Base-by-base conservation (phyloP, 2,113 vertebrate genomes). In the Chionodraco myersi region DNA sequence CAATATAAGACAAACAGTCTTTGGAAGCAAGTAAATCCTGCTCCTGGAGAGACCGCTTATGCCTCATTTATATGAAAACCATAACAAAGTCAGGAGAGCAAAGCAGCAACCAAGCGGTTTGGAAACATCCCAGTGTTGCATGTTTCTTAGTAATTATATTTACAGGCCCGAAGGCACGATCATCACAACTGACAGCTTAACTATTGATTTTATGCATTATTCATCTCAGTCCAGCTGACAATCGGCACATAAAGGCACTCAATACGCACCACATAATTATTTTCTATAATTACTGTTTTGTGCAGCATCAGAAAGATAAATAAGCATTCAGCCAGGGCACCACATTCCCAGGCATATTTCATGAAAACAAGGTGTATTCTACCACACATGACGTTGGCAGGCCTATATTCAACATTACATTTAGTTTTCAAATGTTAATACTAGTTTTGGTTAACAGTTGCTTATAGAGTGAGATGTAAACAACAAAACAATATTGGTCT, bases 171-270 rank as follows among this genome's bases (percentile, higher is more conserved):
- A 67, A 58, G 68, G 82, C 30, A 63, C 10, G 12, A 47, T 9
- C 47, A 73, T 77, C 63, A 73, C 63, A 61, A 13, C 10, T 74
- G 48, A 74, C 45, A 2, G 53, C 36, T 10, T 9, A 49, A 63
- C 36, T 44, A 53, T 14, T 36, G 23, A 71, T 71, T 58, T 54
- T 44, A 7, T 69, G 30, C 34, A 13, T 51, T 21, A 75, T 58
- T 84, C 10, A 64, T 88, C 75, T 81, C 85, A 82, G 53, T 51
- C 70, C 56, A 70, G 78, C 53, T 48, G 76, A 68, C 56, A 52
- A 23, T 18, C 26, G 51, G 14, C 65, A 69, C 49, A 64, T 18
- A 51, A 74, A 68, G 44, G 54, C 2, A 14, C 30, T 10, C 15
- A 26, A 13, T 23, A 23, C 2, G 16, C 48, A 34, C 14, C 10